A percentile compares a stretch with the other conserved stretches of the same genome.
Evolutionary conservation across 2,113 vertebrate genomes (phyloP).

Genomic region (Chrysemys picta): DNA sequence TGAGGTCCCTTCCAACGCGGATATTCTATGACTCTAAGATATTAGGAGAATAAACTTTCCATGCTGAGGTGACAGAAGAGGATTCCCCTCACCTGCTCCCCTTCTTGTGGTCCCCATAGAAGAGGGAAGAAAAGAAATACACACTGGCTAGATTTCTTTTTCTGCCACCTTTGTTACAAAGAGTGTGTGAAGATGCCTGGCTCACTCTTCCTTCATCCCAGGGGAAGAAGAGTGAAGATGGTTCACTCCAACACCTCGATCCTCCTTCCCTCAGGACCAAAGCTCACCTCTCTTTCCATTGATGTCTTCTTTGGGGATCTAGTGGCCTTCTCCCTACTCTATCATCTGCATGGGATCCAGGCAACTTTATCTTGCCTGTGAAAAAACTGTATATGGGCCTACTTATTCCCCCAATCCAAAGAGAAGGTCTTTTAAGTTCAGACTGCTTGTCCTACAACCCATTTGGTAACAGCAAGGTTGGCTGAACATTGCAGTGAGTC

Average conservation of each 20-base stretch:
- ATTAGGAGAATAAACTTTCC: background rate
- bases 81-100: background rate
- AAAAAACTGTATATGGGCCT: background rate
- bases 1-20: too few relatives aligned
- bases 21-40: too few relatives aligned
- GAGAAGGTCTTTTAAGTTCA: background rate
- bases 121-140: background rate
- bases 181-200: accelerated
- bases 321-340: background rate
- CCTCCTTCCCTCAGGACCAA: background rate
- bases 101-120: background rate
- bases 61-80: background rate
- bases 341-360: background rate
- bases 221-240: background rate
- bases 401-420: background rate
- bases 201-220: background rate
- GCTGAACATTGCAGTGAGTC: background rate
- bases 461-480: background rate
- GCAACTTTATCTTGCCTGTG: accelerated
- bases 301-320: background rate
- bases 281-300: background rate
- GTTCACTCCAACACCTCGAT: background rate
- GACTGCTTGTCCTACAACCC: background rate
- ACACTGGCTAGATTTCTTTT: background rate
- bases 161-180: background rate